A percentile compares a stretch with the other conserved stretches of the same genome.
phyloP scores from a whole-genome alignment of 2,113 vertebrate genomes.

The Pleuronectes platessa region DNA sequence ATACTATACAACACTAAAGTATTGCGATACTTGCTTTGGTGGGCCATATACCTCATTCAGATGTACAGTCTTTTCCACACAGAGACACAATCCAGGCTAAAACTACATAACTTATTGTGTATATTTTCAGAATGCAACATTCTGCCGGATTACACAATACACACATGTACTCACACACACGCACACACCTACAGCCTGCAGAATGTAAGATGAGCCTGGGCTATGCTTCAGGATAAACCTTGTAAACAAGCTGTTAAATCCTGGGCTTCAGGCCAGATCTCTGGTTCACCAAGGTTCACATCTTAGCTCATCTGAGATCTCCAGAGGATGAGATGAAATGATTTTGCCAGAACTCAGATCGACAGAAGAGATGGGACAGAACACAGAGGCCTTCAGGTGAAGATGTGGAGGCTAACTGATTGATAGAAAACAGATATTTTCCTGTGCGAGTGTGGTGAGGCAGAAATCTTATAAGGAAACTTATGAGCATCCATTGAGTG shows the following conservation, averaged over 20 bases:
- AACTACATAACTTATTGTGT: background rate
- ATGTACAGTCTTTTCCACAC: background rate
- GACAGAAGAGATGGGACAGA: background rate
- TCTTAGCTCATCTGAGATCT: slow-evolving; percentile 15
- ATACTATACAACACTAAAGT: too few species aligned
- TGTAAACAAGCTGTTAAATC: background rate
- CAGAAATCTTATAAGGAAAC: slow-evolving; percentile 37
- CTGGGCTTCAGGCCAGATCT: background rate
- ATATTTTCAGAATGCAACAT: too few species aligned
- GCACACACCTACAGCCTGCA: too few species aligned
- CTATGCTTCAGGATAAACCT: slow-evolving; percentile 5
- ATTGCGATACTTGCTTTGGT: too few species aligned
- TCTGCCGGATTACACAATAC: too few species aligned
- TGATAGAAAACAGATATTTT: slow-evolving; percentile 6
- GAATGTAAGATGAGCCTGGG: too few species aligned
- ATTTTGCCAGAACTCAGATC: background rate
- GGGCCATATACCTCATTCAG: too few species aligned
- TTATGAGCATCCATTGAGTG: slow-evolving; percentile 27
- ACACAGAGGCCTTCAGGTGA: background rate
- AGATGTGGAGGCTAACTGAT: background rate
- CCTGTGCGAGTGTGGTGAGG: background rate
- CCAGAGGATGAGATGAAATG: slow-evolving; percentile 1
- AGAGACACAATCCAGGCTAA: background rate
- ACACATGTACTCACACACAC: too few species aligned
- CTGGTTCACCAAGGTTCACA: background rate